Base-by-base conservation (phyloP, 2,888 invertebrate species). In the Cyclophora punctaria region DNA sequence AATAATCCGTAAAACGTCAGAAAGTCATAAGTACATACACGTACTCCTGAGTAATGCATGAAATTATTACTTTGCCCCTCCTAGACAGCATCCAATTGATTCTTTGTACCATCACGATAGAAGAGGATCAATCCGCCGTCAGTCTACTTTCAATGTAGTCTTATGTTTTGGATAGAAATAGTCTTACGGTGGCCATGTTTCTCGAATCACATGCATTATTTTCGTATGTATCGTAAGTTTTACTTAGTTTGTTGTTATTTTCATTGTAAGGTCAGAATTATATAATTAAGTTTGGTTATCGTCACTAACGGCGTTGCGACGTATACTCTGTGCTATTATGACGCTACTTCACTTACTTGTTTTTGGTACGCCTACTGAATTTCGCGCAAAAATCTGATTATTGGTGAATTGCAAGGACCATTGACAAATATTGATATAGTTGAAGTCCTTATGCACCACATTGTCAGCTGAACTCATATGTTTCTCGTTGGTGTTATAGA, bases 401-500 rank as follows among this genome's bases (percentile, higher is more conserved):
- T 67, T 83, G 74, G 80, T 81, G 86, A 87, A 86, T 88, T 81
- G 75, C 87, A 88, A 87, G 87, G 87, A 87, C 88, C 87, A 87
- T 87, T 83, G 74, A 74, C 75, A 76, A 67, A 78, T 75, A 75
- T 66, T 70, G 68, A 64, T 64, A 76, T 71, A 77, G 80, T 76
- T 80, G 37, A 5, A 79, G 84, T 89, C 75, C 75, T 72, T 63
- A 76, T 66, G 83, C 83, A 83, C 79, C 82, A 83, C 84, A 83
- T 82, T 80, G 77, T 77, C 78, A 78, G 76, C 79, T 73, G 67
- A 63, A 75, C 82, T 86, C 71, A 84, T 70, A 75, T 80, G 71
- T 80, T 83, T 86, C 78, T 85, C 77, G 81, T 90, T 91, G 87
- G 85, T 89, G 90, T 91, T 92, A 89, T 92, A 92, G 92, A 91